These are phyloP conservation scores for Olivierus martensii DNA, from an alignment of 1,140 invertebrate genomes.

Conservation along the genomic window DNA sequence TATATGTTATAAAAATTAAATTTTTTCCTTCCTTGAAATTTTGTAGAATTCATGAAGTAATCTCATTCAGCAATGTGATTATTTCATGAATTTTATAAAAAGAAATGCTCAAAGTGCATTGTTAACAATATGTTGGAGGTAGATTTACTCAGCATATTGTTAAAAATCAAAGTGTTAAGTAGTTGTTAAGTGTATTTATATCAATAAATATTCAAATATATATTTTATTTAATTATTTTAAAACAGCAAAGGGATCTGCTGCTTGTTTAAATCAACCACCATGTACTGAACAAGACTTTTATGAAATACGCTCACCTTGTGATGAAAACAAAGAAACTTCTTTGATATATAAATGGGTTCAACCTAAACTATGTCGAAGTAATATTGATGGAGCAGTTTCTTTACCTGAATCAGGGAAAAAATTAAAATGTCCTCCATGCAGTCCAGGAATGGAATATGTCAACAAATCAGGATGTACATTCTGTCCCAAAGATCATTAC, in stretches of 20 bases:
- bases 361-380: constrained; percentile 39
- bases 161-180: too few relatives aligned
- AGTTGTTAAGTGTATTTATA: too few relatives aligned
- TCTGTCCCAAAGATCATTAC: constrained; percentile 30
- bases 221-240: neutral
- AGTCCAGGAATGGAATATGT: constrained; percentile 40
- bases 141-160: too few relatives aligned
- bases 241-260: constrained; percentile 30
- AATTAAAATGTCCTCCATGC: constrained; percentile 37
- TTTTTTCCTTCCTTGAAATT: too few relatives aligned
- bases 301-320: constrained; percentile 37
- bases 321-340: constrained; percentile 34
- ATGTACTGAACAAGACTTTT: constrained; percentile 42
- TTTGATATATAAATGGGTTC: constrained; percentile 38
- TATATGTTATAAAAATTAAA: too few relatives aligned
- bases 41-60: too few relatives aligned
- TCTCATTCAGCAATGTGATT: too few relatives aligned
- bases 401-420: constrained; percentile 29
- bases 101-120: too few relatives aligned
- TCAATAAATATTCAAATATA: too few relatives aligned
- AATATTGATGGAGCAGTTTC: constrained; percentile 27
- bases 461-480: constrained; percentile 25
- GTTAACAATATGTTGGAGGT: too few relatives aligned
- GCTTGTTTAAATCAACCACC: constrained; percentile 35
- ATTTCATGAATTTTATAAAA: too few relatives aligned